Conservation (phyloP, 1,140 invertebrate species). For the Lepidurus packardi region DNA sequence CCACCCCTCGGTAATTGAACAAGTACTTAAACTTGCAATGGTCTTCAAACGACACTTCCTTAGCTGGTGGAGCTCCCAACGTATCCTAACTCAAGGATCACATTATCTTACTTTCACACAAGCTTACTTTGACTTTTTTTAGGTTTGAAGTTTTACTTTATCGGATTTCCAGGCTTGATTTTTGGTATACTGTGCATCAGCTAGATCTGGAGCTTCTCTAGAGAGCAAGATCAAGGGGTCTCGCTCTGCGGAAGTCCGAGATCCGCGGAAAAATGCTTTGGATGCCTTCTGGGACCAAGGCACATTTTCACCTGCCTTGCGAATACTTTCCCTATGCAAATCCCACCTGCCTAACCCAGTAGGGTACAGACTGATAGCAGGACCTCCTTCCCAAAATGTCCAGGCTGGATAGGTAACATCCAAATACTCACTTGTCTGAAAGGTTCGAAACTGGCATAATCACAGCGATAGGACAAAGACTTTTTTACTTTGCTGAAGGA, state of each 20-base stretch:
- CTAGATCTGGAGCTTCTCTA: slow-evolving; percentile 64
- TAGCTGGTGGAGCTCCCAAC: slow-evolving; percentile 68
- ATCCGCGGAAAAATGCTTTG: slow-evolving; percentile 86
- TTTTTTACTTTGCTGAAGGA: slow-evolving; percentile 84
- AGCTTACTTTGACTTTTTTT: neutral
- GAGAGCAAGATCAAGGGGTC: slow-evolving; percentile 85
- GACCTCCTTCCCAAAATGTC: slow-evolving; percentile 96
- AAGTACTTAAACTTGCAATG: slow-evolving; percentile 92
- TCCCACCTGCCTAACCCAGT: slow-evolving; percentile 91
- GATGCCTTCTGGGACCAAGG: slow-evolving; percentile 72
- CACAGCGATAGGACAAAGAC: neutral
- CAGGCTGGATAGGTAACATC: slow-evolving; percentile 96
- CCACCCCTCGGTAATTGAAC: slow-evolving; percentile 93
- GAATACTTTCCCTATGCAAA: slow-evolving; percentile 64
- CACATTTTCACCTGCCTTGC: slow-evolving; percentile 56
- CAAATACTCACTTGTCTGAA: slow-evolving; percentile 66
- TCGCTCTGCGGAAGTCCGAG: slow-evolving; percentile 81
- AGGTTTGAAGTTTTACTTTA: slow-evolving; percentile 48
- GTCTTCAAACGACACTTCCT: slow-evolving; percentile 81
- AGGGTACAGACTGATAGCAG: slow-evolving; percentile 87
- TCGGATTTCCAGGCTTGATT: slow-evolving; percentile 98
- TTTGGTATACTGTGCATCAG: slow-evolving; percentile 92
- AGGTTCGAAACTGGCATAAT: slow-evolving; percentile 1
- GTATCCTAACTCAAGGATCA: slow-evolving; percentile 62
- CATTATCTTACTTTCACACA: neutral